Evolutionary conservation across 2,888 invertebrate genomes (phyloP).

Genomic region (Tricholauxania praeusta): DNA sequence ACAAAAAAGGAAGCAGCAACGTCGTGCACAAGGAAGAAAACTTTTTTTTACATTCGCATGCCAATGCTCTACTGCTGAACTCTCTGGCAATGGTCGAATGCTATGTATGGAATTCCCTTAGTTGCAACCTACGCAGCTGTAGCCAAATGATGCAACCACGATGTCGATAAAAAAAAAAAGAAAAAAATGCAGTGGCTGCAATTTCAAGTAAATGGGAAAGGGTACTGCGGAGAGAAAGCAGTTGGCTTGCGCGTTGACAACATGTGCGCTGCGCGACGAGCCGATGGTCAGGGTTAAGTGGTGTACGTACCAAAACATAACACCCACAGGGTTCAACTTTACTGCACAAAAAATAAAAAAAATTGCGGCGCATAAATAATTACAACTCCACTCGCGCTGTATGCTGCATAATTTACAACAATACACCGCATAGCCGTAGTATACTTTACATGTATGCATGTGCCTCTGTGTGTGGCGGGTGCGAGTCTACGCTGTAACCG

Average conservation of each 20-base stretch:
- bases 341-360: slow-evolving; percentile 56
- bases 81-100: too few species aligned
- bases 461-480: too few species aligned
- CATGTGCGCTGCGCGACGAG: neutral
- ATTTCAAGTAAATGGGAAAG: neutral
- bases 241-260: neutral
- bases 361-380: slow-evolving; percentile 50
- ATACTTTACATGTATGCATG: slow-evolving; percentile 16
- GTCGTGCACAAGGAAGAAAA: neutral
- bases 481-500: neutral
- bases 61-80: too few species aligned
- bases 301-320: slow-evolving; percentile 45
- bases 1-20: slow-evolving; percentile 35
- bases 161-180: neutral
- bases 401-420: slow-evolving; percentile 13
- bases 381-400: slow-evolving; percentile 33
- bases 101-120: slow-evolving; percentile 22
- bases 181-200: too few species aligned
- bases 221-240: neutral
- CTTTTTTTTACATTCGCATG: too few species aligned
- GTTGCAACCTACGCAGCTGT: slow-evolving; percentile 32
- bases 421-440: slow-evolving; percentile 5
- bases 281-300: slow-evolving; percentile 52
- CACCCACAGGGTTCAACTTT: slow-evolving; percentile 54
- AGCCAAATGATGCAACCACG: slow-evolving; percentile 20